Conservation (phyloP, 92 coral and sea anemone genomes). For the Scolanthus callimorphus region DNA sequence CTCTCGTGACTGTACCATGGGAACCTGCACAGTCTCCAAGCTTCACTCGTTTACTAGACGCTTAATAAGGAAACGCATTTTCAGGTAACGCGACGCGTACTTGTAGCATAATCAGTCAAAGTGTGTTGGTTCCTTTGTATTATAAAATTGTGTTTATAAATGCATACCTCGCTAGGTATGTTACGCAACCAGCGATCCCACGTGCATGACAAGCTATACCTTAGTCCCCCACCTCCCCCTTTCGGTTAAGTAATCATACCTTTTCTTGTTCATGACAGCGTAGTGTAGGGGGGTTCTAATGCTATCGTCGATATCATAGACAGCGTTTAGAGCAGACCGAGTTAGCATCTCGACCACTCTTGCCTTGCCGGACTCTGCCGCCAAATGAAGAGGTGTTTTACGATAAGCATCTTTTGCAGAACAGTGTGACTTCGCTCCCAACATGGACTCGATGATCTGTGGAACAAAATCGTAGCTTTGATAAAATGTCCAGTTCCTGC, state of each 20-base stretch:
- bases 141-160: no score
- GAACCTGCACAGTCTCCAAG: no score
- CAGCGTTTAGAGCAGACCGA: conserved; percentile 36
- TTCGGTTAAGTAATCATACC: conserved; percentile 29
- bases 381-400: conserved; percentile 68
- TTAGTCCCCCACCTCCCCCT: no score
- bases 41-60: no score
- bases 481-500: not conserved
- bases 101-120: no score
- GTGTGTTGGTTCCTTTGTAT: no score
- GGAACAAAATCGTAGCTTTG: not conserved
- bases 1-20: no score
- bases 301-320: conserved; percentile 69
- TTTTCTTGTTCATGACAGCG: conserved; percentile 68
- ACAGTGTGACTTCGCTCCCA: conserved; percentile 48
- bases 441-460: conserved; percentile 56
- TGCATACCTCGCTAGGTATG: no score
- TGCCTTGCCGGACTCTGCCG: conserved; percentile 53
- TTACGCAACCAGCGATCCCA: no score
- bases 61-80: no score
- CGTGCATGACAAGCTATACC: no score
- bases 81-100: no score
- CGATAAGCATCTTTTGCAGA: conserved; percentile 56
- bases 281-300: conserved; percentile 72
- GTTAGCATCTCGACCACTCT: conserved; percentile 55